phyloP scores from a whole-genome alignment of 2,888 invertebrate genomes.

The Machimus atricapillus region DNA sequence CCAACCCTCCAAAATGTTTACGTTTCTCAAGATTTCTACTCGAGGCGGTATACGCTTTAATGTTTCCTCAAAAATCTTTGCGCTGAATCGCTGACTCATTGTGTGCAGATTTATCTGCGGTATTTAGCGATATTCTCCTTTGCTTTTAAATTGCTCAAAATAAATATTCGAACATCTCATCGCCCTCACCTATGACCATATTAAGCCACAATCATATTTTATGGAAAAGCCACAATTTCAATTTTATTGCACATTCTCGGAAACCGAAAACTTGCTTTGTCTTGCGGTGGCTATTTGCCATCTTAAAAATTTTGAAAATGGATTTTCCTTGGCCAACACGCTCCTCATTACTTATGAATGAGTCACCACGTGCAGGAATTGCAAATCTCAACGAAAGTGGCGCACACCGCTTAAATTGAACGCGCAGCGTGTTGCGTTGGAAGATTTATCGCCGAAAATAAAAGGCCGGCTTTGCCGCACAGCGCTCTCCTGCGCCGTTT shows the following conservation, averaged over 20 bases:
- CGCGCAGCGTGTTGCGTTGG: background rate
- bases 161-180: background rate
- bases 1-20: background rate
- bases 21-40: background rate
- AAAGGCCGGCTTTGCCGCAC: background rate
- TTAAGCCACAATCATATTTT: background rate
- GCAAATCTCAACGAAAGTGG: background rate
- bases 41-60: background rate
- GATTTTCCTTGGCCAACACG: background rate
- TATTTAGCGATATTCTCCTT: background rate
- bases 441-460: background rate
- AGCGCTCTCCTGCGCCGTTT: background rate
- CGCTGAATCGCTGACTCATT: background rate
- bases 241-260: background rate
- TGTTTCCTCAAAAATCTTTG: background rate
- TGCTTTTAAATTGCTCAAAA: background rate
- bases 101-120: background rate
- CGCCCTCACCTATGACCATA: background rate
- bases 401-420: background rate
- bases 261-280: background rate
- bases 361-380: background rate
- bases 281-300: background rate
- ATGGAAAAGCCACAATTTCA: background rate
- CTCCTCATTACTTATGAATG: background rate
- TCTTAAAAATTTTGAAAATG: background rate